These are phyloP conservation scores for Morbakka virulenta DNA, from an alignment of 30 jellyfish, hydroid and myxozoan genomes.

Conservation along the genomic window DNA sequence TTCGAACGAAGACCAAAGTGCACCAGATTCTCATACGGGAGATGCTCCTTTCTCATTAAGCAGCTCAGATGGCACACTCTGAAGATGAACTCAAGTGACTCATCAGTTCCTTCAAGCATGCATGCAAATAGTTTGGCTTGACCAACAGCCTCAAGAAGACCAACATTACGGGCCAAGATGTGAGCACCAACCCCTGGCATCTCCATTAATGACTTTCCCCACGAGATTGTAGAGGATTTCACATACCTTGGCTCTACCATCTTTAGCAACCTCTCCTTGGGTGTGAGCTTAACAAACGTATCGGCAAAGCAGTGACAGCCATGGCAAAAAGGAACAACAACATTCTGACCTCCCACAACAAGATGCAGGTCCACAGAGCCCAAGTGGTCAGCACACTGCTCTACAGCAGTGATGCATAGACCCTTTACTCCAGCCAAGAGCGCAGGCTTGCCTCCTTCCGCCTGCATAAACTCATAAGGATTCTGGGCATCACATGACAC, in stretches of 20 bases:
- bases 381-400: too few relatives aligned
- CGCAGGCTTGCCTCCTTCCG: not conserved
- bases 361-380: not conserved
- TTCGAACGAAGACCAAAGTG: too few relatives aligned
- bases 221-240: not conserved
- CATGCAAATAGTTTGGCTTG: not conserved
- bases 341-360: not conserved
- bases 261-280: not conserved
- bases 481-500: not conserved
- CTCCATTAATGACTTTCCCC: not conserved
- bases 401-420: not conserved
- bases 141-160: not conserved
- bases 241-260: conserved; percentile 6
- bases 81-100: conserved; percentile 20
- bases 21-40: not conserved
- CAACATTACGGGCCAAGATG: not conserved
- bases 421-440: not conserved
- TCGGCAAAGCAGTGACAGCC: not conserved
- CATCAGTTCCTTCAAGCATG: not conserved
- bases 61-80: conserved; percentile 3
- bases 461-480: not conserved
- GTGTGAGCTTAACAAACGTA: not conserved
- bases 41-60: conserved; percentile 4
- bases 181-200: not conserved
- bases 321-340: not conserved